Percentiles rank a stretch among this genome's conserved stretches.
These are phyloP conservation scores for Delia radicum DNA, from an alignment of 1,140 invertebrate genomes.

Conservation along the genomic window DNA sequence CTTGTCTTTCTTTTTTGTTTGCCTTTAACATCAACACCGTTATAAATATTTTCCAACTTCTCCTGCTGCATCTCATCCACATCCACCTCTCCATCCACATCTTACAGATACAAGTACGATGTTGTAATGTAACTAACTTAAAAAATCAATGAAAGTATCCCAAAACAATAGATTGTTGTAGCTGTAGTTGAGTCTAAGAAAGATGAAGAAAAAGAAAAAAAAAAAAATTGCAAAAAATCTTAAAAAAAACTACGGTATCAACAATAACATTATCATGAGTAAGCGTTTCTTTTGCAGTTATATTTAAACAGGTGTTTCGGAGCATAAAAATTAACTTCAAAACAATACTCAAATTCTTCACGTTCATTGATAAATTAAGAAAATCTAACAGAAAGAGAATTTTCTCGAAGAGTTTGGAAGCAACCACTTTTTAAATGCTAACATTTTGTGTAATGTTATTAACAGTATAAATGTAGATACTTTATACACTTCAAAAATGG, in stretches of 20 bases:
- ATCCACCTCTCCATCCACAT: neutral
- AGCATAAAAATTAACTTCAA: neutral
- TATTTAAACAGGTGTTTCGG: slow-evolving; percentile 7
- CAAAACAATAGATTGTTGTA: neutral
- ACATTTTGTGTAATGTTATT: too few relatives aligned
- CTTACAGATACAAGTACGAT: neutral
- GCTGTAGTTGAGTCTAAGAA: neutral
- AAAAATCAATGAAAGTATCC: slow-evolving; percentile 23
- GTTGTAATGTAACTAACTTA: slow-evolving; percentile 5
- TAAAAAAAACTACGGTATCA: neutral
- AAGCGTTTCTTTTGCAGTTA: slow-evolving; percentile 11
- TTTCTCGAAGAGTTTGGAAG: neutral
- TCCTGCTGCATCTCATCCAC: neutral
- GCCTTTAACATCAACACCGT: neutral
- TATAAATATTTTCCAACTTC: neutral
- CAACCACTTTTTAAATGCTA: too few relatives aligned
- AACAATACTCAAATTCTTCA: neutral
- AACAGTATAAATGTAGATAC: too few relatives aligned
- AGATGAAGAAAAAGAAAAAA: slow-evolving; percentile 7
- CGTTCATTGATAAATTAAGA: slow-evolving; percentile 1
- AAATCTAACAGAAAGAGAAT: neutral
- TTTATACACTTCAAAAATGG: too few relatives aligned
- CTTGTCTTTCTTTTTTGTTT: neutral
- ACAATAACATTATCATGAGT: slow-evolving; percentile 22
- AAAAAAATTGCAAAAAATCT: neutral